phyloP scores from a whole-genome alignment of 2,113 vertebrate genomes.

The Sorex araneus region DNA sequence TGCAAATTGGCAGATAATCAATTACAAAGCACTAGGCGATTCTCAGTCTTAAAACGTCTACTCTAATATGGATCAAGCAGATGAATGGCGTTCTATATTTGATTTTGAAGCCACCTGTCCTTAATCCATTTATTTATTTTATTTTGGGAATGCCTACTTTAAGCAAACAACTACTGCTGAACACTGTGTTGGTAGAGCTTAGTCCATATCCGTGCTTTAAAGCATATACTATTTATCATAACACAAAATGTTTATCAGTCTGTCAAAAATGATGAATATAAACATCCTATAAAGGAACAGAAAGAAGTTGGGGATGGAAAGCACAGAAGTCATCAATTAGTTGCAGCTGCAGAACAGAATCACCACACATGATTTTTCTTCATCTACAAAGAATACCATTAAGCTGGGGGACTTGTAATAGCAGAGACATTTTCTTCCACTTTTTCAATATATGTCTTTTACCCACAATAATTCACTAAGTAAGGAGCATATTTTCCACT shows the following conservation, averaged over 20 bases:
- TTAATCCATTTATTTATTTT: neutral
- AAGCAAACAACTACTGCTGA: neutral
- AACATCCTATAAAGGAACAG: neutral
- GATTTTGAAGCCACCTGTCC: neutral
- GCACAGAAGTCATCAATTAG: neutral
- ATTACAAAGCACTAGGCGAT: neutral
- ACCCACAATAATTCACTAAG: neutral
- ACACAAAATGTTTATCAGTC: neutral
- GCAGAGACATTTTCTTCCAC: too few relatives aligned
- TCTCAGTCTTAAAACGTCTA: neutral
- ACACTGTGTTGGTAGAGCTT: neutral
- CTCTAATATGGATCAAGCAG: neutral
- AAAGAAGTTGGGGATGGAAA: neutral
- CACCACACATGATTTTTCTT: neutral
- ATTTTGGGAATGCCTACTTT: neutral
- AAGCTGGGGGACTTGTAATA: neutral
- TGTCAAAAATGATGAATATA: neutral
- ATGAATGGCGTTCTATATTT: neutral
- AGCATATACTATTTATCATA: neutral
- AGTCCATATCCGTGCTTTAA: neutral
- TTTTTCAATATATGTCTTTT: constrained; percentile 2
- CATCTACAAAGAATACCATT: neutral
- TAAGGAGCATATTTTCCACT: neutral
- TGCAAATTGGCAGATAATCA: neutral
- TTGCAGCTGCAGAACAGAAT: neutral